Percentiles rank a stretch among this genome's conserved stretches.
phyloP scores from a whole-genome alignment of 2,888 invertebrate genomes.

The Melanostoma mellinum region DNA sequence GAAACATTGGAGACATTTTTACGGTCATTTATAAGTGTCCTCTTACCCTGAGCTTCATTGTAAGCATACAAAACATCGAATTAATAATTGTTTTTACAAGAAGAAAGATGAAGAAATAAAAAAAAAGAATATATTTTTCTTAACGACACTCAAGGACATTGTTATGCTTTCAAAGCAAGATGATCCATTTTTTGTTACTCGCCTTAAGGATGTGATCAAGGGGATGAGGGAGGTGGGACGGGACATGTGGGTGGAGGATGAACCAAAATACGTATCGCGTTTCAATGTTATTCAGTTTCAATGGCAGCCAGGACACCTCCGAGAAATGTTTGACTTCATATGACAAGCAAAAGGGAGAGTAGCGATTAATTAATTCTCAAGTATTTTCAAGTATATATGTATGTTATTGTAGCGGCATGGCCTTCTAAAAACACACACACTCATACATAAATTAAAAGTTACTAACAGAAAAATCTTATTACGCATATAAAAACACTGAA shows the following conservation, averaged over 20 bases:
- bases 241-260: background rate
- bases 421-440: background rate
- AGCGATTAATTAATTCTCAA: slow-evolving; percentile 52
- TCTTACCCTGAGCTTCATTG: too few species aligned
- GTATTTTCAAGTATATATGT: background rate
- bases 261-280: slow-evolving; percentile 19
- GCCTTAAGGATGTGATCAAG: background rate
- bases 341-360: slow-evolving; percentile 7
- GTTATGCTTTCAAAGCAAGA: background rate
- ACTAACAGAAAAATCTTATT: slow-evolving; percentile 26
- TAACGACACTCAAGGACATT: background rate
- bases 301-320: background rate
- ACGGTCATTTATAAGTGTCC: too few species aligned
- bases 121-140: too few species aligned
- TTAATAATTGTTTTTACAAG: too few species aligned
- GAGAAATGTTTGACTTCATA: background rate
- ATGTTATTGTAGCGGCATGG: background rate
- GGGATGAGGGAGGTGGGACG: background rate
- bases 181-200: slow-evolving; percentile 8
- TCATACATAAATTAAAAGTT: slow-evolving; percentile 2
- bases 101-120: too few species aligned
- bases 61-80: too few species aligned
- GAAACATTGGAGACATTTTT: too few species aligned
- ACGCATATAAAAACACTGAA: slow-evolving; percentile 2
- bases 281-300: slow-evolving; percentile 35